Base-by-base conservation (phyloP, 2,888 invertebrate species). In the Erebia epiphron region DNA sequence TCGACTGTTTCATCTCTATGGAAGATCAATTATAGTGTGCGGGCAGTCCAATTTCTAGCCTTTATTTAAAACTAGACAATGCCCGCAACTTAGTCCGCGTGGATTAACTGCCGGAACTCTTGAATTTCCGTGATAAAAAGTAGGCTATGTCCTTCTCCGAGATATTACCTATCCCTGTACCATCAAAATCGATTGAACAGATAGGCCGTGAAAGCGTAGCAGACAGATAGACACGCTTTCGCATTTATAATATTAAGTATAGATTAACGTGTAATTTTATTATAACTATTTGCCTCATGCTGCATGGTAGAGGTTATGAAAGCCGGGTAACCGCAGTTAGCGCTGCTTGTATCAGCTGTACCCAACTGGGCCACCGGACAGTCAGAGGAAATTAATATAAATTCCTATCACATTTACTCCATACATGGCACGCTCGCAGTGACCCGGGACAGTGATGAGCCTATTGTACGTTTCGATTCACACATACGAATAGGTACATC, bases 341-440 rank as follows among this genome's bases (percentile, higher is more conserved):
- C 62, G 62, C 62, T 85, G 84, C 83, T 81, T 80, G 82, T 76
- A 82, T 85, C 85, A 81, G 86, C 86, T 87, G 86, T 85, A 84
- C 80, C 90, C 85, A 87, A 87, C 89, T 88, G 88, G 81, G 81
- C 83, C 82, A 81, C 86, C 71, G 75, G 82, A 21, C 84, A 85
- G 84, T 85, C 86, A 88, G 89, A 89, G 91, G 90, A 91, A 92
- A 91, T 91, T 90, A 91, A 91, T 92, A 91, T 90, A 90, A 91
- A 91, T 91, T 90, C 88, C 86, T 85, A 89, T 89, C 85, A 87
- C 90, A 88, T 86, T 86, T 86, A 88, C 88, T 88, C 81, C 81
- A 80, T 86, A 85, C 75, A 78, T 81, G 79, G 83, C 79, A 80
- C 83, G 80, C 78, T 83, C 81, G 80, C 82, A 81, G 82, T 84